phyloP scores from a whole-genome alignment of 2,888 invertebrate genomes.

The Drosophila testacea region DNA sequence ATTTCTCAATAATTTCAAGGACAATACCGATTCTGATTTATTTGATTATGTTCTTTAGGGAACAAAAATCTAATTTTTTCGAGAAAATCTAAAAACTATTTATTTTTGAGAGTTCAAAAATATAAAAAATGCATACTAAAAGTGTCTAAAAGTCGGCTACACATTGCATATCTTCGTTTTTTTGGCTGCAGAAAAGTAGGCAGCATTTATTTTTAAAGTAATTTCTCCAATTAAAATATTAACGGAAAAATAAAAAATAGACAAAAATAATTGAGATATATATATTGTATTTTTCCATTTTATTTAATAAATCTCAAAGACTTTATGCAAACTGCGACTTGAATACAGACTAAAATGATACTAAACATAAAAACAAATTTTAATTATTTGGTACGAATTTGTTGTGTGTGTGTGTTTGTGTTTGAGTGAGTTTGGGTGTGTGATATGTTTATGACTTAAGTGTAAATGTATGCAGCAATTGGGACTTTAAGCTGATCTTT shows the following conservation, averaged over 20 bases:
- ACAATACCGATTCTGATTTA: too few species aligned
- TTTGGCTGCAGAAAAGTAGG: conserved; percentile 1
- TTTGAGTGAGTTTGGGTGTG: conserved; percentile 6
- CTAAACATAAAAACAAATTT: conserved; percentile 37
- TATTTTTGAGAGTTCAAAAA: too few species aligned
- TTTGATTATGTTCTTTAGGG: too few species aligned
- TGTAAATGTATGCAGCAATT: conserved; percentile 42
- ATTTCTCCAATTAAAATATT: not conserved
- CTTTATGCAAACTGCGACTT: conserved; percentile 45
- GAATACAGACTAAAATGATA: conserved; percentile 53
- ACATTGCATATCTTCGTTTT: not conserved
- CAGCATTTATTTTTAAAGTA: not conserved
- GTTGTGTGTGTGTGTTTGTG: conserved; percentile 16
- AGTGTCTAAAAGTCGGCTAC: not conserved
- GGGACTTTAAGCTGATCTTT: conserved; percentile 23
- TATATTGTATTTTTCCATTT: conserved; percentile 20
- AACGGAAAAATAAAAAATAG: not conserved
- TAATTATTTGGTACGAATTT: conserved; percentile 69
- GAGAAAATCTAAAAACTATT: too few species aligned
- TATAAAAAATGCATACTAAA: too few species aligned
- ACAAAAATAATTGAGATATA: not conserved
- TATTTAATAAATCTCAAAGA: conserved; percentile 52
- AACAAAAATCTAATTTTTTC: too few species aligned
- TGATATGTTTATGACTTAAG: conserved; percentile 63
- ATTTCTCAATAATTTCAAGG: too few species aligned